These are phyloP conservation scores for Hystrix cristata DNA, from an alignment of 2,113 vertebrate genomes.

Conservation along the genomic window DNA sequence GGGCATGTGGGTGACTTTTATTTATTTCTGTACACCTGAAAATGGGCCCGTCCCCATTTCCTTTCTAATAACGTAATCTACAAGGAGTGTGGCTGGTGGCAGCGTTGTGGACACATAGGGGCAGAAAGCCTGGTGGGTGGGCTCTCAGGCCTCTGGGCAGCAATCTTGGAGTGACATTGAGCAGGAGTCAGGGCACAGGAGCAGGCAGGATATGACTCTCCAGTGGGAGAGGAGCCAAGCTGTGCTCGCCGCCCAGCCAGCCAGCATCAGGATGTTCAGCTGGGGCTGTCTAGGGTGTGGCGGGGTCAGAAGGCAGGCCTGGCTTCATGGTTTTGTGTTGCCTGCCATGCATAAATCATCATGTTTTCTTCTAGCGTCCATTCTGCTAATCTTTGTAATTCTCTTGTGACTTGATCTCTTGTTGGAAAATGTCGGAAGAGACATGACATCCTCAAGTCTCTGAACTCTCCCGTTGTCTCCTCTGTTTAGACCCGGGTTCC, in stretches of 20 bases:
- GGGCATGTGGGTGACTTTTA: not conserved
- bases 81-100: not conserved
- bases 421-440: not conserved
- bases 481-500: conserved; percentile 81
- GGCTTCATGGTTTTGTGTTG: not conserved
- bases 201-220: fast-evolving
- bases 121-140: too few relatives aligned
- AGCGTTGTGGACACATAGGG: not conserved
- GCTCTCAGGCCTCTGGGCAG: not conserved
- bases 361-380: too few relatives aligned
- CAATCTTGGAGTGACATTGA: not conserved
- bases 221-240: not conserved
- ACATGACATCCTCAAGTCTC: not conserved
- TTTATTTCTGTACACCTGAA: not conserved
- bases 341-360: fast-evolving
- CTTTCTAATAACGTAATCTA: not conserved
- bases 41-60: not conserved
- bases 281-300: not conserved
- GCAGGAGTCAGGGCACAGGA: not conserved
- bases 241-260: fast-evolving
- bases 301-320: not conserved
- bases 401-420: not conserved
- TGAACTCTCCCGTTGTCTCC: not conserved
- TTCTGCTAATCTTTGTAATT: not conserved
- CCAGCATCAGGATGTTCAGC: too few relatives aligned